A percentile compares a stretch with the other conserved stretches of the same genome.
Evolutionary conservation across 2,888 invertebrate species (phyloP).

Genomic region (Cryptus viduatorius): DNA sequence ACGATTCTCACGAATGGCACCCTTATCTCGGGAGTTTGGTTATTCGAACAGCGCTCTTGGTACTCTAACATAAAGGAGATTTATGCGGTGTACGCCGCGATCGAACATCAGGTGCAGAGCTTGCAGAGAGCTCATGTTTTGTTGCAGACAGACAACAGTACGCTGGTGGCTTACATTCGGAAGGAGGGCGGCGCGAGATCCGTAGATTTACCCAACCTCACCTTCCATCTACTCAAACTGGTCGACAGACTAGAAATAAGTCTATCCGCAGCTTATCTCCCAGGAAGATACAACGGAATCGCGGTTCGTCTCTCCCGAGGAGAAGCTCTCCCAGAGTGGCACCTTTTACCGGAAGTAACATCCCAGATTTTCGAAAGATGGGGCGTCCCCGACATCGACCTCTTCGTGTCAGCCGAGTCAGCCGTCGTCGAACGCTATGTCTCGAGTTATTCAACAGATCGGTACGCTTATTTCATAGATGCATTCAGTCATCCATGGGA

Average conservation of each 20-base stretch:
- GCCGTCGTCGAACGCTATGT: conserved; percentile 60
- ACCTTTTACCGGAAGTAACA: conserved; percentile 55
- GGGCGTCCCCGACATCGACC: conserved; percentile 68
- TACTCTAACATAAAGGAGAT: conserved; percentile 69
- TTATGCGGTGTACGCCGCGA: conserved; percentile 55
- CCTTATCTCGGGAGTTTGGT: conserved; percentile 57
- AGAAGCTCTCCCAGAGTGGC: conserved; percentile 63
- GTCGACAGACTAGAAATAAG: conserved; percentile 62
- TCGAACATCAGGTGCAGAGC: conserved; percentile 36
- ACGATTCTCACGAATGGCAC: no score
- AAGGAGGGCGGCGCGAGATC: conserved; percentile 66
- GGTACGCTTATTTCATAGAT: conserved; percentile 64
- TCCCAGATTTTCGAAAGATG: conserved; percentile 64
- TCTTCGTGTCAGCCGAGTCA: conserved; percentile 68
- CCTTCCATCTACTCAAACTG: conserved; percentile 43
- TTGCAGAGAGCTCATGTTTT: conserved; percentile 51
- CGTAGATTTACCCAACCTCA: conserved; percentile 44
- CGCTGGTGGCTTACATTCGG: conserved; percentile 61
- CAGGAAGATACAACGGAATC: conserved; percentile 75
- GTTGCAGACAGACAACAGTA: conserved; percentile 53
- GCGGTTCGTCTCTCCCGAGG: conserved; percentile 73
- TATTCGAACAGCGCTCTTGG: conserved; percentile 44
- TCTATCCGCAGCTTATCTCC: conserved; percentile 71
- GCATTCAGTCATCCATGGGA: conserved; percentile 65
- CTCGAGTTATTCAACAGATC: conserved; percentile 62